A percentile compares a stretch with the other conserved stretches of the same genome.
Evolutionary conservation across 2,888 invertebrate genomes (phyloP).

Genomic region (Sphinx pinastri): DNA sequence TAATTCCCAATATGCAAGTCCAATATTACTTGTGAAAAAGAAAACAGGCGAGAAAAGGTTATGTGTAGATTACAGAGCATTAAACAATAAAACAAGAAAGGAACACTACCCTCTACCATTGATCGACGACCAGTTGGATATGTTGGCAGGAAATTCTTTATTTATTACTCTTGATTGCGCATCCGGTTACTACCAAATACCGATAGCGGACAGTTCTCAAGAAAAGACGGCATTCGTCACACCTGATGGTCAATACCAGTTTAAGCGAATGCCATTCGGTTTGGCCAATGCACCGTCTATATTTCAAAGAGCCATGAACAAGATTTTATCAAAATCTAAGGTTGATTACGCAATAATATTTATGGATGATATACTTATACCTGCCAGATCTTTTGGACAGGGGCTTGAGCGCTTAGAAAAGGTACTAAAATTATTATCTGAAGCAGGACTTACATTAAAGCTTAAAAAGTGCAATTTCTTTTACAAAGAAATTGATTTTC

Average conservation of each 20-base stretch:
- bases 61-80: not conserved
- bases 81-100: constrained; percentile 1
- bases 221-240: not conserved
- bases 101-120: constrained; percentile 4
- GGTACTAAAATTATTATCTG: constrained; percentile 29
- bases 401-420: constrained; percentile 34
- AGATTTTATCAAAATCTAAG: constrained; percentile 33
- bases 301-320: constrained; percentile 29
- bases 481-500: constrained; percentile 37
- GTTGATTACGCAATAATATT: constrained; percentile 30
- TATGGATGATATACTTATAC: constrained; percentile 45
- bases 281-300: not conserved
- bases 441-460: constrained; percentile 21
- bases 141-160: constrained; percentile 6
- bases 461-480: constrained; percentile 1
- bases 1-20: not conserved
- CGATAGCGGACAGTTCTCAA: not conserved
- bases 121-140: constrained; percentile 3
- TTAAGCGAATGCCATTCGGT: not conserved
- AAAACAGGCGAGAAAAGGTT: not conserved
- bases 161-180: not conserved
- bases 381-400: constrained; percentile 33
- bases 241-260: constrained; percentile 3
- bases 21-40: not conserved
- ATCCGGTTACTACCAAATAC: not conserved